Conservation (phyloP, 2,113 vertebrate genomes). For the Telmatochromis bifrenatus region DNA sequence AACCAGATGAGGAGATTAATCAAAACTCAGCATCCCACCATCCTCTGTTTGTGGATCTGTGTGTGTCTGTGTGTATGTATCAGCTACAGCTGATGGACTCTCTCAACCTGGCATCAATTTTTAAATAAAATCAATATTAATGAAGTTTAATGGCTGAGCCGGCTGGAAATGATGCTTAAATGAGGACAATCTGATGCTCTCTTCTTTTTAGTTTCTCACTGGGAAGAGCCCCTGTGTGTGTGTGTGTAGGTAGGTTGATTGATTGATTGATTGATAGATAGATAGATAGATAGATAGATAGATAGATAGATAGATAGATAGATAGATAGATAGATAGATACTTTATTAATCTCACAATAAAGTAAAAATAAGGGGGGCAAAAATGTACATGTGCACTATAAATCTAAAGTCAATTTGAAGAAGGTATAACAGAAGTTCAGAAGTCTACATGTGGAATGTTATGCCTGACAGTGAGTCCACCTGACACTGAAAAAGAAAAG, state of each 20-base stretch:
- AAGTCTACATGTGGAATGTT: not conserved
- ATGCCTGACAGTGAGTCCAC: not conserved
- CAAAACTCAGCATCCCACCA: not conserved
- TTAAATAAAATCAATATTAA: conserved; percentile 52
- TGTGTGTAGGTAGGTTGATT: not conserved
- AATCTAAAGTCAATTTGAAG: not conserved
- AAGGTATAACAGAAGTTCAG: not conserved
- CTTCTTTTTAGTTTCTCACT: not conserved
- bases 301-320: not conserved
- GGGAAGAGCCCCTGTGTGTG: not conserved
- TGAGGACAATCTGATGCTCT: conserved; percentile 3
- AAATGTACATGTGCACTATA: not conserved
- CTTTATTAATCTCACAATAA: not conserved
- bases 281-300: not conserved
- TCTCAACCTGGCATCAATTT: conserved; percentile 39
- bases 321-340: not conserved
- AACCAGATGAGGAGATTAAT: conserved; percentile 40
- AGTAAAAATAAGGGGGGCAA: not conserved
- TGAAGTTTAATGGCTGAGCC: conserved; percentile 8
- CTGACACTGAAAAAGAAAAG: not conserved
- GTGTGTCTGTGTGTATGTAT: not conserved
- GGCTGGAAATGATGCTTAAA: not conserved
- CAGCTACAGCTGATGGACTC: not conserved
- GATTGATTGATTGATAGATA: not conserved
- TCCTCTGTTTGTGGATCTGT: not conserved